Evolutionary conservation across 2,113 vertebrate genomes (phyloP).

Genomic region (Puffinus mauretanicus): DNA sequence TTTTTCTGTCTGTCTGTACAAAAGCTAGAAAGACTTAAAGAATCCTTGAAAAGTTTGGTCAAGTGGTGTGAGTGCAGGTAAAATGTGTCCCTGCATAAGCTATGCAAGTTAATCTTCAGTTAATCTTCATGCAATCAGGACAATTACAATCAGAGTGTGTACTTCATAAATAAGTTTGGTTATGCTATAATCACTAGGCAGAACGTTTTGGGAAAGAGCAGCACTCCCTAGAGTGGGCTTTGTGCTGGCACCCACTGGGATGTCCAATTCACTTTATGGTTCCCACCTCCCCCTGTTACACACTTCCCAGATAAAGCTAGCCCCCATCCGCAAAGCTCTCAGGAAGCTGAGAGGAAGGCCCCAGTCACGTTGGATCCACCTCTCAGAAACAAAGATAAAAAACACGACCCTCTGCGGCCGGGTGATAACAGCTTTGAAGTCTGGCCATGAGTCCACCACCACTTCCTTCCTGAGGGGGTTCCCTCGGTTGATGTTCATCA

Average conservation of each 20-base stretch:
- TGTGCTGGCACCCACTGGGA: background rate
- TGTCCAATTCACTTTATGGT: no score
- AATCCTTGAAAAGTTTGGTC: background rate
- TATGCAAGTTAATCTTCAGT: background rate
- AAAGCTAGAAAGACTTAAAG: background rate
- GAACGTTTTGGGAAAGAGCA: background rate
- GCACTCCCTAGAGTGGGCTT: background rate
- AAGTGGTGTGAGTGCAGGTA: background rate
- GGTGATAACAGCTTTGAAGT: constrained; percentile 74
- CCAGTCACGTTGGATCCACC: background rate
- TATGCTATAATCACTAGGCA: background rate
- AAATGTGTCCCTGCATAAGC: background rate
- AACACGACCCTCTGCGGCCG: constrained; percentile 4
- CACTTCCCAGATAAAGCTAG: background rate
- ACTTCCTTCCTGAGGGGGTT: constrained; percentile 73
- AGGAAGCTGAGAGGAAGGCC: background rate
- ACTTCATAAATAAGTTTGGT: background rate
- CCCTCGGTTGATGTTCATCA: constrained; percentile 71
- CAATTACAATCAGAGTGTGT: background rate
- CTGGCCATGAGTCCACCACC: constrained; percentile 76
- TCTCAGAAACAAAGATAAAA: background rate
- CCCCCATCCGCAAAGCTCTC: background rate
- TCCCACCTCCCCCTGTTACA: no score
- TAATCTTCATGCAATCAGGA: background rate
- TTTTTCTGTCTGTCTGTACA: background rate